phyloP scores from a whole-genome alignment of 1,140 invertebrate species.

The Oncopeltus fasciatus region DNA sequence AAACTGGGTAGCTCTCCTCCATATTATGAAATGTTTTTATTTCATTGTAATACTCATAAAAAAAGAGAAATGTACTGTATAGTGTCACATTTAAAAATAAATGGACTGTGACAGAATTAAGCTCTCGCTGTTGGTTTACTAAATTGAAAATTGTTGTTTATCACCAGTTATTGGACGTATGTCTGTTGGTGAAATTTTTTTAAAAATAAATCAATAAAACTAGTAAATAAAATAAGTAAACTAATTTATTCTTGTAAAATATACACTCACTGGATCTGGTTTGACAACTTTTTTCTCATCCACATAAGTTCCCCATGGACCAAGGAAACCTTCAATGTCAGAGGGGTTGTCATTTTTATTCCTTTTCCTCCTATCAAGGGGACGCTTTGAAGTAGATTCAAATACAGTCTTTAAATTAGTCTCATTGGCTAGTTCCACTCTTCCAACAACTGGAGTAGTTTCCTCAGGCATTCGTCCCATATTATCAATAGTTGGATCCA shows the following conservation, averaged over 20 bases:
- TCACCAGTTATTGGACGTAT: too few species aligned
- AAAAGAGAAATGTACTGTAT: too few species aligned
- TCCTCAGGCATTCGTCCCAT: conserved; percentile 26
- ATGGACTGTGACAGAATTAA: too few species aligned
- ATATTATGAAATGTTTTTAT: too few species aligned
- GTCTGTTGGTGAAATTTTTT: neutral
- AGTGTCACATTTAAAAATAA: too few species aligned
- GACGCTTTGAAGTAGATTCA: conserved; percentile 57
- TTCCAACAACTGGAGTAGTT: conserved; percentile 49
- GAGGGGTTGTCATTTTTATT: conserved; percentile 77
- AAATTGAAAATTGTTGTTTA: too few species aligned
- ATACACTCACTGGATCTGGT: conserved; percentile 61
- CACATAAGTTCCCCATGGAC: conserved; percentile 90
- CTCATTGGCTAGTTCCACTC: conserved; percentile 42
- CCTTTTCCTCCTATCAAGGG: conserved; percentile 77
- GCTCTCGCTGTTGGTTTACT: too few species aligned
- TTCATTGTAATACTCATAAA: too few species aligned
- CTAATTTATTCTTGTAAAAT: conserved; percentile 5
- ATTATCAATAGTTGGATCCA: conserved; percentile 77
- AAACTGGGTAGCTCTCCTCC: too few species aligned
- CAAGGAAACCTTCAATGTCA: conserved; percentile 89
- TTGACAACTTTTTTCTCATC: conserved; percentile 79
- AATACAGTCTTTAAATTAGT: conserved; percentile 72
- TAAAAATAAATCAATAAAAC: neutral
- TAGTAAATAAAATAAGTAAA: neutral